Conservation (phyloP, 2,797 vertebrate genomes). For the Ceryle rudis region DNA sequence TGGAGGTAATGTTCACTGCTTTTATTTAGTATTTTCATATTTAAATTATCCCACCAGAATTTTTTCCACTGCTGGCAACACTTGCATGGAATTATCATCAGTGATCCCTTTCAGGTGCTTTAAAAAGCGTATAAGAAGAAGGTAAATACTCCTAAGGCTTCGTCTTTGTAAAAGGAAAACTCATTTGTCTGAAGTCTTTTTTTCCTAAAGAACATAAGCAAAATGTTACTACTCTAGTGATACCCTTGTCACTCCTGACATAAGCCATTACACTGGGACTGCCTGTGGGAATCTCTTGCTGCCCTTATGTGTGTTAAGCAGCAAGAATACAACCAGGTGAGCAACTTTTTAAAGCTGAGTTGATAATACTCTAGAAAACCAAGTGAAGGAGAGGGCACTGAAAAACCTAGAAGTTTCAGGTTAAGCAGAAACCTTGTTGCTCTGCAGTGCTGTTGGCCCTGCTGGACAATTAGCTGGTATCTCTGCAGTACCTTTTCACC, state of each 20-base stretch:
- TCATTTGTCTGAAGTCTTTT: not conserved
- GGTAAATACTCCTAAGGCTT: not conserved
- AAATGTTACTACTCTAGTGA: not conserved
- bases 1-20: not conserved
- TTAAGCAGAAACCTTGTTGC: not conserved
- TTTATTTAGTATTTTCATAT: not conserved
- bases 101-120: not conserved
- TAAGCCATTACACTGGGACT: not conserved
- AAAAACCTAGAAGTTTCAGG: not conserved
- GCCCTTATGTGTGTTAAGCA: not conserved
- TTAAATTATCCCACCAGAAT: not conserved
- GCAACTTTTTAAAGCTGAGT: not conserved
- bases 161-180: not conserved
- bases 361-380: not conserved
- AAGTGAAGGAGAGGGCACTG: not conserved
- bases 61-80: not conserved
- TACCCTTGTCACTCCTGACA: not conserved
- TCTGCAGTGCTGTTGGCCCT: not conserved
- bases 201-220: not conserved
- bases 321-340: not conserved
- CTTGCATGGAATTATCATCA: not conserved
- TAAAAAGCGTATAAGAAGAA: not conserved
- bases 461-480: not conserved
- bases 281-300: not conserved
- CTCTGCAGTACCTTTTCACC: not conserved